A percentile compares a stretch with the other conserved stretches of the same genome.
These are phyloP conservation scores for Oreotrochilus melanogaster DNA, from an alignment of 2,113 vertebrate genomes.

Conservation along the genomic window DNA sequence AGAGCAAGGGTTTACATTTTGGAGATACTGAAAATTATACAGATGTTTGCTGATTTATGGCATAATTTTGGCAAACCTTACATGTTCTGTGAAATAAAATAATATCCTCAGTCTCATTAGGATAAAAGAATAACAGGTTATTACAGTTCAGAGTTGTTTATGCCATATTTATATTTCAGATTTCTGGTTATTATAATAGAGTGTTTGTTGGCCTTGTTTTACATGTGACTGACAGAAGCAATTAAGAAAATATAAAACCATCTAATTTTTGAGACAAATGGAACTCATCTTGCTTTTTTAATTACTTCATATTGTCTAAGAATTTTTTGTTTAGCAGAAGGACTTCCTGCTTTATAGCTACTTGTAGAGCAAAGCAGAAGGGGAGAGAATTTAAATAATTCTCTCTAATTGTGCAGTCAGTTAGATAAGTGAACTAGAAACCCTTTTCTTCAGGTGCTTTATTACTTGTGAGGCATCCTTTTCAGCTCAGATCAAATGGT, in stretches of 20 bases:
- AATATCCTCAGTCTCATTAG: neutral
- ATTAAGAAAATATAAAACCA: constrained; percentile 19
- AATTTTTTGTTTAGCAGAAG: constrained; percentile 73
- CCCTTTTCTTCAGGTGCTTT: constrained; percentile 66
- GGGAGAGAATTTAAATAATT: constrained; percentile 80
- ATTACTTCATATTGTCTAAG: constrained; percentile 74
- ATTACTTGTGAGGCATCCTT: constrained; percentile 54
- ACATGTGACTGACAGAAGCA: neutral
- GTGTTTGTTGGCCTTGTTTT: neutral
- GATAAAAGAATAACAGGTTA: neutral
- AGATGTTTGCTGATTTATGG: neutral
- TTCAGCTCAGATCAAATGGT: constrained; percentile 37
- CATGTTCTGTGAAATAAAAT: neutral
- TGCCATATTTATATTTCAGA: neutral
- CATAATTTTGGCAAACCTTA: neutral
- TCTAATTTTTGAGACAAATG: constrained; percentile 20
- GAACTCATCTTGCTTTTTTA: constrained; percentile 64
- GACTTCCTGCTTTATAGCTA: constrained; percentile 70
- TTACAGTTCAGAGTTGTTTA: neutral
- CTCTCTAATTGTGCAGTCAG: constrained; percentile 73
- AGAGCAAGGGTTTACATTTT: neutral
- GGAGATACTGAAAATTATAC: neutral
- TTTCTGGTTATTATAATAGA: neutral
- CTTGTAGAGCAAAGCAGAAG: constrained; percentile 73
- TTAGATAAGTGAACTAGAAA: constrained; percentile 47